Percentiles rank a stretch among this genome's conserved stretches.
These are phyloP conservation scores for Globicephala melas DNA, from an alignment of 2,113 vertebrate species.

Conservation along the genomic window DNA sequence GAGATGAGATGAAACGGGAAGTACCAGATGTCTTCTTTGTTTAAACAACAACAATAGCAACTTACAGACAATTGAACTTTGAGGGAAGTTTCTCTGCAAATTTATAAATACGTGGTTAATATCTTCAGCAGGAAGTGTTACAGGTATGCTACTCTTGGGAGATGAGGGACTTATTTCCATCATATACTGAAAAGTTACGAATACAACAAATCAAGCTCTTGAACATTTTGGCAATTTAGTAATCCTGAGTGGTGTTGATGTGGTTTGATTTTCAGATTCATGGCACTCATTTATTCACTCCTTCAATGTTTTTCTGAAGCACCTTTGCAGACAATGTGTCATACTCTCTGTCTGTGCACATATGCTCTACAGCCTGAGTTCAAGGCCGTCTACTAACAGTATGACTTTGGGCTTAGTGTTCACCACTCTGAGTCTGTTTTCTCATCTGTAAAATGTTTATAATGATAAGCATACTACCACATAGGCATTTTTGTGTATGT, in stretches of 20 bases:
- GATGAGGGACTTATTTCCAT: background rate
- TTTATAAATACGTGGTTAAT: background rate
- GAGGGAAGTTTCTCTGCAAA: background rate
- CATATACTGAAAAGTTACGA: background rate
- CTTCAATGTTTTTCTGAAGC: background rate
- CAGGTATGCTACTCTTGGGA: background rate
- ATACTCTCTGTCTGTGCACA: background rate
- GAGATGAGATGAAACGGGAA: background rate
- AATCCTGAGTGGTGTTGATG: background rate
- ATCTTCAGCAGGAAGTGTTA: background rate
- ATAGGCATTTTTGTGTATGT: background rate
- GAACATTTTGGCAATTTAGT: background rate
- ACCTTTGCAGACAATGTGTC: background rate
- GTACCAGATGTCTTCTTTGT: background rate
- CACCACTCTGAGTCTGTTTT: background rate
- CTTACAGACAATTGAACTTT: background rate
- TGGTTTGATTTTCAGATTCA: conserved; percentile 19
- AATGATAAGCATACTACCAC: background rate
- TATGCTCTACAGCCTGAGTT: background rate
- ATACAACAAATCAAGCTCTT: background rate
- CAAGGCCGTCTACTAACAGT: background rate
- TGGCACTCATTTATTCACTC: background rate
- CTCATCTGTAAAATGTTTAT: background rate
- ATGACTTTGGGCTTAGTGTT: background rate
- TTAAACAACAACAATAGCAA: background rate